phyloP scores from a whole-genome alignment of 2,888 invertebrate genomes.

The Caenorhabditis becei region DNA sequence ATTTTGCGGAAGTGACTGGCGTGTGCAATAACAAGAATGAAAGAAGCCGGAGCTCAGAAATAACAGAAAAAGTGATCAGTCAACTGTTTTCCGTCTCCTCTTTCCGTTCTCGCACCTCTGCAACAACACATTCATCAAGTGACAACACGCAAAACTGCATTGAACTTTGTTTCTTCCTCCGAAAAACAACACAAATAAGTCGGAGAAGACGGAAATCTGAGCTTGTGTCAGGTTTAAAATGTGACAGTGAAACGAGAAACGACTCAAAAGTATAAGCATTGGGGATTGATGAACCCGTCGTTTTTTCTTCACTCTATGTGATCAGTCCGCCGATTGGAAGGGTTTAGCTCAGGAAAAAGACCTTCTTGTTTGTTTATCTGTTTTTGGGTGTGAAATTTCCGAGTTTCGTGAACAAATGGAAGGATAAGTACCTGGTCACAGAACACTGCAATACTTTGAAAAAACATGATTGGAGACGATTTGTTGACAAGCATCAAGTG shows the following conservation, averaged over 20 bases:
- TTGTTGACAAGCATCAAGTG: neutral
- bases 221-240: slow-evolving; percentile 30
- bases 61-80: slow-evolving; percentile 26
- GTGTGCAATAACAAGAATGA: slow-evolving; percentile 27
- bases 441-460: slow-evolving; percentile 14
- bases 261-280: slow-evolving; percentile 13
- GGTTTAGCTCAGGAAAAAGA: slow-evolving; percentile 31
- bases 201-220: slow-evolving; percentile 20
- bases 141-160: slow-evolving; percentile 29
- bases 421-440: slow-evolving; percentile 55
- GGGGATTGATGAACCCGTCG: slow-evolving; percentile 34
- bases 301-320: slow-evolving; percentile 40
- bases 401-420: slow-evolving; percentile 58
- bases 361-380: slow-evolving; percentile 57
- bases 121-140: slow-evolving; percentile 54
- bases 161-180: slow-evolving; percentile 26
- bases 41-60: slow-evolving; percentile 23
- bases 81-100: slow-evolving; percentile 30
- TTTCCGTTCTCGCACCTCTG: slow-evolving; percentile 46
- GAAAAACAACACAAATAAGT: slow-evolving; percentile 29
- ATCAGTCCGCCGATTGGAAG: slow-evolving; percentile 50
- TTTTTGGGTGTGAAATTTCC: slow-evolving; percentile 60
- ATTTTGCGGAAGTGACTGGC: neutral
- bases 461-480: neutral
- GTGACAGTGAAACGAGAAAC: slow-evolving; percentile 39